Base-by-base conservation (phyloP, 2,888 invertebrate species). In the Drosophila atripex region DNA sequence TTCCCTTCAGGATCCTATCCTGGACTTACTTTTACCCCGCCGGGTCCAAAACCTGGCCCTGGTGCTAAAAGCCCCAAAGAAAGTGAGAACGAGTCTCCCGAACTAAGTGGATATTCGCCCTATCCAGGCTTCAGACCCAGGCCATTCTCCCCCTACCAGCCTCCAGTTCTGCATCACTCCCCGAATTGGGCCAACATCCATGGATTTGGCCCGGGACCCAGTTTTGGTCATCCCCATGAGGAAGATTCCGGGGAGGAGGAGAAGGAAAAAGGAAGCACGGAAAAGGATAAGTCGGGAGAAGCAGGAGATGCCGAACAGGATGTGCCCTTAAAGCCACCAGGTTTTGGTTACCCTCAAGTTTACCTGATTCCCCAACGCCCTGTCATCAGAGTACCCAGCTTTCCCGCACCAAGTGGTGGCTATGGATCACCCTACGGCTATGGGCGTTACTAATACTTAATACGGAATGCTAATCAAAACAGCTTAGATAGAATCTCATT, bases 301-400 rank as follows among this genome's bases (percentile, higher is more conserved):
- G 30, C 35, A 5, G 21, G 16, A 51, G 49, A 58, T 14, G 28
- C 54, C 14, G 38, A 30, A 11, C 41, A 70, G 39, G 71, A 49
- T 12, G 46, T 63, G 5, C n/a, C n/a, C 1, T 41, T 46, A 25
- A 72, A 54, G 38, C 52, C 56, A 1, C 52, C 64, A 0, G 52
- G 41, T n/a, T 84, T 23, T 53, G 80, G 78, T 12, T 80, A 77
- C 23, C 84, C 77, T 1, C 69, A 68, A 0, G 39, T 68, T n/a
- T 80, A 66, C 45, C 6, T 66, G 16, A 16, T 75, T 30, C 83
- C 68, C 11, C 73, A 73, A 1, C 71, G 66, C 11, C 73, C 77
- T 7, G 21, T 32, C 11, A 28, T 51, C 21, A 30, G 46, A 12
- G 30, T 47, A 6, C 53, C 68, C 32, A 55, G 55, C 45, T 77